A percentile compares a stretch with the other conserved stretches of the same genome.
phyloP scores from a whole-genome alignment of 2,888 invertebrate genomes.

The Drosophila emarginata region DNA sequence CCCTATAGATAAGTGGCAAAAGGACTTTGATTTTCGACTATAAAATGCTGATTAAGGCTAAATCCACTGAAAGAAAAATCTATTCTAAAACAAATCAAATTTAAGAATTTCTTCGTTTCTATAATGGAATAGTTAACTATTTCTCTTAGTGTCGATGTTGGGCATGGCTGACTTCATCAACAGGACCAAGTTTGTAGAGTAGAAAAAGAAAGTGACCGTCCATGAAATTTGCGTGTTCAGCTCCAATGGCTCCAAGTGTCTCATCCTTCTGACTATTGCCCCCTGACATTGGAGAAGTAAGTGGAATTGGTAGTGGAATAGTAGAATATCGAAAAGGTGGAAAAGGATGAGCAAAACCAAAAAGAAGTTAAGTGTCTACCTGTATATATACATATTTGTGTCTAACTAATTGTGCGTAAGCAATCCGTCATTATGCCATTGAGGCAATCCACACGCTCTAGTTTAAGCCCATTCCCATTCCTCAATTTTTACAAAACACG shows the following conservation, averaged over 20 bases:
- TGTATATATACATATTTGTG: not conserved
- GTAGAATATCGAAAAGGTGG: too few species aligned
- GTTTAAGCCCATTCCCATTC: not conserved
- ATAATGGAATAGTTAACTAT: too few species aligned
- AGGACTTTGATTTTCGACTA: slow-evolving; percentile 19
- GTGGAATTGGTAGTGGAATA: not conserved
- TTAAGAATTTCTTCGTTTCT: too few species aligned
- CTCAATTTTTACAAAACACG: not conserved
- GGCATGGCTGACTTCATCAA: too few species aligned
- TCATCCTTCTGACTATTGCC: not conserved
- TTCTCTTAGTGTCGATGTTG: too few species aligned
- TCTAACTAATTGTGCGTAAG: slow-evolving; percentile 40
- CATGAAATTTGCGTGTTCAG: slow-evolving; percentile 6
- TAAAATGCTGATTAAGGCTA: slow-evolving; percentile 46
- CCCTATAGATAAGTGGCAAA: slow-evolving; percentile 1
- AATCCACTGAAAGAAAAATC: not conserved
- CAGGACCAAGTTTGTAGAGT: not conserved
- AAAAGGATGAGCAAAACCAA: not conserved
- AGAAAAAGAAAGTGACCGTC: not conserved
- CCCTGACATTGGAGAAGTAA: not conserved
- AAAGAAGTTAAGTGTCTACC: not conserved
- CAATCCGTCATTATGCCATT: slow-evolving; percentile 19
- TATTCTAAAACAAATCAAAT: not conserved
- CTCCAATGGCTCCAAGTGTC: not conserved
- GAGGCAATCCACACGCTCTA: not conserved